Conservation (phyloP, 2,113 vertebrate genomes). For the Puffinus mauretanicus region DNA sequence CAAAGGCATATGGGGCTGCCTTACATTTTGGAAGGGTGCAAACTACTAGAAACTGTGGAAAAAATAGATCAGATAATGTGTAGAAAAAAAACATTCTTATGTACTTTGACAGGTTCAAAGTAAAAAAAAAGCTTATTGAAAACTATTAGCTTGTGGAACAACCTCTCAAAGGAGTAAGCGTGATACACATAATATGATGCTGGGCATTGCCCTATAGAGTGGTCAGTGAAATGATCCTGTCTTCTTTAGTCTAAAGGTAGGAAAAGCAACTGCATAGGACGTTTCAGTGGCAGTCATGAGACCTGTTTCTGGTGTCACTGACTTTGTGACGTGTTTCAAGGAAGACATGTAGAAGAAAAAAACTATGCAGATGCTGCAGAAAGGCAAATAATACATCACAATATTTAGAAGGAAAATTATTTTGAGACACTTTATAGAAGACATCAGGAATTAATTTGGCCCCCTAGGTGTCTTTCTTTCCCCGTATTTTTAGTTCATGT, state of each 20-base stretch:
- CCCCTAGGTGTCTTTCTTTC: not conserved
- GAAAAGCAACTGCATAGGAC: not conserved
- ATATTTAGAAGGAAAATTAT: not conserved
- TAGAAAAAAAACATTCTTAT: not conserved
- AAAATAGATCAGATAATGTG: not conserved
- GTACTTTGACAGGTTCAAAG: not conserved
- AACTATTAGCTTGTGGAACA: not conserved
- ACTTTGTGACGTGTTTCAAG: not conserved
- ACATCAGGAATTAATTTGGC: not conserved
- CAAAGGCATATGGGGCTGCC: not conserved
- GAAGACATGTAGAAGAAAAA: not conserved
- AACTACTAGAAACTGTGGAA: not conserved
- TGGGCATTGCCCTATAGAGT: not conserved
- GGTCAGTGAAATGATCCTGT: not conserved
- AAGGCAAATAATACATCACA: not conserved
- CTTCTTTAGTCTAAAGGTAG: not conserved
- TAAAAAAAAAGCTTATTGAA: not conserved
- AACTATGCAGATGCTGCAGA: not conserved
- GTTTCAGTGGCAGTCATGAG: not conserved
- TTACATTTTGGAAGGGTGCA: not conserved
- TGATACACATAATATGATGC: not conserved
- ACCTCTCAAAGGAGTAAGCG: not conserved
- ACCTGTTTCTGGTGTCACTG: not conserved
- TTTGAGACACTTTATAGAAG: not conserved
- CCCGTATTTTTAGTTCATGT: not conserved